Conservation (phyloP, 2,888 invertebrate genomes). For the Pseudococcus longispinus region DNA sequence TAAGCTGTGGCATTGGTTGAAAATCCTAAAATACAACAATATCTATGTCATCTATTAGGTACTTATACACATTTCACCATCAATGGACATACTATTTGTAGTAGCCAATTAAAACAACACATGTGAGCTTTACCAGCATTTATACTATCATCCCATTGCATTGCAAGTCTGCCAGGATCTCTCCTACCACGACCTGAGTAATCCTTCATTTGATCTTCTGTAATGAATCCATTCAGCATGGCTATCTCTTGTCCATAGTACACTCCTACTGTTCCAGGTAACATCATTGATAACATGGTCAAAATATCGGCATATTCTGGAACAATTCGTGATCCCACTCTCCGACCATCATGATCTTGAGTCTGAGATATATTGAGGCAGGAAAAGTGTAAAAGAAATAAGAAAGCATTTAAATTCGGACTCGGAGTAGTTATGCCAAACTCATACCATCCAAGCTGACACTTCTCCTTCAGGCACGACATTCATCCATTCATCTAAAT, state of each 20-base stretch:
- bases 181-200: neutral
- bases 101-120: too few species aligned
- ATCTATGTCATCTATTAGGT: too few species aligned
- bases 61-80: too few species aligned
- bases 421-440: neutral
- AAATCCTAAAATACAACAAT: too few species aligned
- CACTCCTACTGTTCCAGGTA: too few species aligned
- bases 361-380: too few species aligned
- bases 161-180: too few species aligned
- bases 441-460: neutral
- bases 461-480: neutral
- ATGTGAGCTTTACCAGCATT: constrained; percentile 40
- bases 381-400: too few species aligned
- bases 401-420: too few species aligned
- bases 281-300: neutral
- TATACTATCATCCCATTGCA: neutral
- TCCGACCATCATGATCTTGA: neutral
- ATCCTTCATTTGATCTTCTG: neutral
- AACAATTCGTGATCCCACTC: neutral
- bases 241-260: constrained; percentile 15
- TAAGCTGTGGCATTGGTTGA: neutral
- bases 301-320: neutral
- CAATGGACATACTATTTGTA: too few species aligned
- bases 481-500: too few species aligned
- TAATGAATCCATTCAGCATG: neutral